Percentiles rank a stretch among this genome's conserved stretches.
Evolutionary conservation across 2,113 vertebrate species (phyloP).

Genomic region (Corvus cornix): DNA sequence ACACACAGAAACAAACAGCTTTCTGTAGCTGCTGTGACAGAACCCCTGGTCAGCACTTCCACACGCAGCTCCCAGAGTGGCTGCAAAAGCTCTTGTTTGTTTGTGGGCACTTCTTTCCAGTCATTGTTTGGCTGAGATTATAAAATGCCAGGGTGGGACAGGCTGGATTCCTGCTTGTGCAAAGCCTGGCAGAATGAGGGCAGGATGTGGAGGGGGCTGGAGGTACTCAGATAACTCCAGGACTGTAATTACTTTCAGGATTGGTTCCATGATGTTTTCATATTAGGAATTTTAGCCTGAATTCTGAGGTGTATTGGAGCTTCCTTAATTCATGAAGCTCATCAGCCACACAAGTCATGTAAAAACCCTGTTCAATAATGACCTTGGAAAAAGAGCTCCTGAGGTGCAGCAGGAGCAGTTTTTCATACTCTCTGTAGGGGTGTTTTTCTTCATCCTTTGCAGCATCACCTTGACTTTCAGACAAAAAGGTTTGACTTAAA

Average conservation of each 20-base stretch:
- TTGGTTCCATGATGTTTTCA: background rate
- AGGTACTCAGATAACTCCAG: accelerated
- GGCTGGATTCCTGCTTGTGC: background rate
- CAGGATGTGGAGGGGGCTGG: background rate
- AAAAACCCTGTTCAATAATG: accelerated
- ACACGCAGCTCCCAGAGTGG: background rate
- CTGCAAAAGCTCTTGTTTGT: background rate
- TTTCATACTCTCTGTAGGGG: background rate
- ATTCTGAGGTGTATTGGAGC: background rate
- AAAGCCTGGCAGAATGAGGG: background rate
- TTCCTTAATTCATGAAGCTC: background rate
- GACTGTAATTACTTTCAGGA: background rate
- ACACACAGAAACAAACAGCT: background rate
- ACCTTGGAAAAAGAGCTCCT: background rate
- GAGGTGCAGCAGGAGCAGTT: background rate
- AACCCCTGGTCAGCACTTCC: background rate
- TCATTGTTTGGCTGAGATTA: background rate
- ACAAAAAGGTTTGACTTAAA: background rate
- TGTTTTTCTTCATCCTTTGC: background rate
- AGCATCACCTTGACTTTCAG: background rate
- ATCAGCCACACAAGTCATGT: background rate
- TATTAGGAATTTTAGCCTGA: background rate
- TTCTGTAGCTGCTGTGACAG: background rate
- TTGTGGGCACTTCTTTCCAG: background rate
- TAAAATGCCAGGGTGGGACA: background rate